Evolutionary conservation across 2,113 vertebrate genomes (phyloP).

Genomic region (Copsychus sechellarum): DNA sequence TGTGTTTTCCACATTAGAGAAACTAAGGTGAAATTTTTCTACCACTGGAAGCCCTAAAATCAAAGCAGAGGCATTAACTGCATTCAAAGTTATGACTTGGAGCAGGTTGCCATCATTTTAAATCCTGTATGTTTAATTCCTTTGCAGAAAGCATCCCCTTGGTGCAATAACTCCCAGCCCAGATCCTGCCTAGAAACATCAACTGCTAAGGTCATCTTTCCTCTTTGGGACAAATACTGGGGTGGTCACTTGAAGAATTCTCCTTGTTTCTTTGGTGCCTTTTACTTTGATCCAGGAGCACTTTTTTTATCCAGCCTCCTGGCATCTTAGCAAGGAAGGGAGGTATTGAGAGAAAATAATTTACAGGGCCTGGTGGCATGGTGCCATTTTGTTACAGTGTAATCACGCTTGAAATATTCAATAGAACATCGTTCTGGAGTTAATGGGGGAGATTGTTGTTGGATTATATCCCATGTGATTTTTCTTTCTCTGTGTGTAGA

Average conservation of each 20-base stretch:
- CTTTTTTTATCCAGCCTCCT: not conserved
- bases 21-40: not conserved
- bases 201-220: not conserved
- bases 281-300: not conserved
- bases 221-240: not conserved
- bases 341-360: not conserved
- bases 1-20: not conserved
- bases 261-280: rapidly evolving
- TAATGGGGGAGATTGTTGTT: not conserved
- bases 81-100: not conserved
- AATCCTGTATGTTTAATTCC: not conserved
- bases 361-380: not conserved
- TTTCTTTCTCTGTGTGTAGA: not conserved
- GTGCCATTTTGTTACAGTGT: conserved; percentile 20
- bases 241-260: not conserved
- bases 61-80: not conserved
- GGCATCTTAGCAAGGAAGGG: not conserved
- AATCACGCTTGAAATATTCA: not conserved
- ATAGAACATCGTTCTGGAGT: not conserved
- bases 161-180: not conserved
- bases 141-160: not conserved
- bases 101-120: not conserved
- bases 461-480: not conserved
- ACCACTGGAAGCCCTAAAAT: not conserved
- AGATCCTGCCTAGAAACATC: not conserved